Conservation (phyloP, 2,888 invertebrate genomes). For the Perizoma affinitatum region DNA sequence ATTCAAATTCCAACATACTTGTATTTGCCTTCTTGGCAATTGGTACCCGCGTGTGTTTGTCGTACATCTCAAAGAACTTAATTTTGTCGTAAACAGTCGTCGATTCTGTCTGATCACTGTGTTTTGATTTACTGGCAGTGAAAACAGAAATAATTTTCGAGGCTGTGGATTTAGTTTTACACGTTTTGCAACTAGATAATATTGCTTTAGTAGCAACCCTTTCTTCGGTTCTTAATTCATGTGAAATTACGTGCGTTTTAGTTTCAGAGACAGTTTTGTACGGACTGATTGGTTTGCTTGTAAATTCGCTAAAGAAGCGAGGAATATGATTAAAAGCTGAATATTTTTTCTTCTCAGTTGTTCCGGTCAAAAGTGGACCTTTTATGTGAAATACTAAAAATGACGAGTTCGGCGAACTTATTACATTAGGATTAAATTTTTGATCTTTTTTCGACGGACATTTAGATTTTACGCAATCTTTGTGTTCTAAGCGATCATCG, state of each 20-base stretch:
- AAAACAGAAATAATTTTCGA: not conserved
- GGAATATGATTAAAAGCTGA: conserved; percentile 1
- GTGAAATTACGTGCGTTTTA: not conserved
- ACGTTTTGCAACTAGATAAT: not conserved
- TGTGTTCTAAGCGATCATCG: conserved; percentile 42
- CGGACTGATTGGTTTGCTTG: not conserved
- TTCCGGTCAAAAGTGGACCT: conserved; percentile 10
- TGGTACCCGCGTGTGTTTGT: conserved; percentile 52
- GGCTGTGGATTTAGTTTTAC: not conserved
- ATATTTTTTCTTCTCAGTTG: not conserved
- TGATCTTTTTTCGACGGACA: conserved; percentile 27
- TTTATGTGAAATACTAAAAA: conserved; percentile 34
- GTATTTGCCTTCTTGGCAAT: conserved; percentile 25
- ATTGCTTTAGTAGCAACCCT: not conserved
- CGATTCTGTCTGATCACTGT: conserved; percentile 6
- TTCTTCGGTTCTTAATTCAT: not conserved
- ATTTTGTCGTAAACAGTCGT: conserved; percentile 61
- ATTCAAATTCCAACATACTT: conserved; percentile 29
- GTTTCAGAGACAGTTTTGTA: not conserved
- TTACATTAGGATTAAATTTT: conserved; percentile 20
- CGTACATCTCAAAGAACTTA: conserved; percentile 74
- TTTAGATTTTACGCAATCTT: conserved; percentile 33
- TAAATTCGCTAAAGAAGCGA: not conserved
- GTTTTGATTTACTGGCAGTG: not conserved
- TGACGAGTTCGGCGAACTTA: conserved; percentile 29